phyloP scores from a whole-genome alignment of 2,797 vertebrate species.

The Meriones psammophilus region DNA sequence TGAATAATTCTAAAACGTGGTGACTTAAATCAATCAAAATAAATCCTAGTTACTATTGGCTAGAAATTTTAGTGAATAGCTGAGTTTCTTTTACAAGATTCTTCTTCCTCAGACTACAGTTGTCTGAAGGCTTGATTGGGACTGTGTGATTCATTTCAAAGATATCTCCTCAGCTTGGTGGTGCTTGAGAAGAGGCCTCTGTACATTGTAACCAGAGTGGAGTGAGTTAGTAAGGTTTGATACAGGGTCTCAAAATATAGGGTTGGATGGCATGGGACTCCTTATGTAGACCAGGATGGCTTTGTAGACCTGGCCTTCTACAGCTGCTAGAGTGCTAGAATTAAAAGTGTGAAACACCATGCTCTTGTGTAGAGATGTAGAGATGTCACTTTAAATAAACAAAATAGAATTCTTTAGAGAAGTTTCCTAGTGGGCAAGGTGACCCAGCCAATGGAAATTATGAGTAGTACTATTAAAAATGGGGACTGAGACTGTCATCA shows the following conservation, averaged over 20 bases:
- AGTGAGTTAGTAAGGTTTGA: neutral
- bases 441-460: neutral
- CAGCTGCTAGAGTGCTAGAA: neutral
- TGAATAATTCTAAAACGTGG: neutral
- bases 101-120: neutral
- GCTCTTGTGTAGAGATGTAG: neutral
- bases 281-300: neutral
- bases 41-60: neutral
- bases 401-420: neutral
- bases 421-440: neutral
- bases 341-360: neutral
- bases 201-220: neutral
- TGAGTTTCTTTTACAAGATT: neutral
- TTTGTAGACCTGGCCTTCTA: neutral
- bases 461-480: neutral
- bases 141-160: neutral
- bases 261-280: neutral
- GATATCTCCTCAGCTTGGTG: neutral
- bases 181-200: neutral
- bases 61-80: neutral
- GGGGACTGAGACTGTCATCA: neutral
- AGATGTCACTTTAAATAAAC: neutral
- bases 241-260: too few species aligned
- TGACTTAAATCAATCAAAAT: constrained; percentile 11
- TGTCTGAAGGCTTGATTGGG: neutral